These are phyloP conservation scores for Galeopsomyia nigrocyanea DNA, from an alignment of 2,888 invertebrate genomes.

Conservation along the genomic window DNA sequence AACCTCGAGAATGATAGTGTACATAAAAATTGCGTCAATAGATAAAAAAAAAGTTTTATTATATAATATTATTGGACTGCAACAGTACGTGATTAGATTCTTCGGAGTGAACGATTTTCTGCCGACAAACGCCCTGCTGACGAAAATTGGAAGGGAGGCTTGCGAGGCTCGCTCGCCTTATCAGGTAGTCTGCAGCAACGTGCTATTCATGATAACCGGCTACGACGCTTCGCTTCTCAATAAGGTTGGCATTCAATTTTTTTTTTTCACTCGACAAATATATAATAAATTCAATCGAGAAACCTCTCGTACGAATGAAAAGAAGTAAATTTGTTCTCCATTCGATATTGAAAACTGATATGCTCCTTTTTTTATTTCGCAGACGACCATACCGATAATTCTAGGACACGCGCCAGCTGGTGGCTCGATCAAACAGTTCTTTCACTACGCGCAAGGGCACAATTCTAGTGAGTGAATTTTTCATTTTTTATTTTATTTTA, in stretches of 20 bases:
- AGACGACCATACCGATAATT: conserved; percentile 77
- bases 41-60: background rate
- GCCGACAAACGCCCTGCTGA: conserved; percentile 58
- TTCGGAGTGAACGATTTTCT: conserved; percentile 56
- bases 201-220: conserved; percentile 76
- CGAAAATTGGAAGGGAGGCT: conserved; percentile 56
- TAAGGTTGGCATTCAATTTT: conserved; percentile 64
- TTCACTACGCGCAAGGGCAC: conserved; percentile 64
- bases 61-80: conserved; percentile 7
- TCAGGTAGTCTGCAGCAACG: conserved; percentile 76
- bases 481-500: background rate
- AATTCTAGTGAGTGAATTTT: conserved; percentile 51
- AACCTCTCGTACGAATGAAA: background rate
- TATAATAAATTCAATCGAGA: background rate
- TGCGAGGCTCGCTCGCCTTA: conserved; percentile 65
- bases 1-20: too few relatives aligned
- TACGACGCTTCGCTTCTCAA: conserved; percentile 74
- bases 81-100: conserved; percentile 52
- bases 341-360: background rate
- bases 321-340: background rate
- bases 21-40: too few relatives aligned
- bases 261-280: background rate
- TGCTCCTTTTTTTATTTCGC: conserved; percentile 28
- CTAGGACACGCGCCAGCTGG: conserved; percentile 63
- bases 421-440: conserved; percentile 64